Evolutionary conservation across 2,888 invertebrate genomes (phyloP).

Genomic region (Pollenia angustigena): DNA sequence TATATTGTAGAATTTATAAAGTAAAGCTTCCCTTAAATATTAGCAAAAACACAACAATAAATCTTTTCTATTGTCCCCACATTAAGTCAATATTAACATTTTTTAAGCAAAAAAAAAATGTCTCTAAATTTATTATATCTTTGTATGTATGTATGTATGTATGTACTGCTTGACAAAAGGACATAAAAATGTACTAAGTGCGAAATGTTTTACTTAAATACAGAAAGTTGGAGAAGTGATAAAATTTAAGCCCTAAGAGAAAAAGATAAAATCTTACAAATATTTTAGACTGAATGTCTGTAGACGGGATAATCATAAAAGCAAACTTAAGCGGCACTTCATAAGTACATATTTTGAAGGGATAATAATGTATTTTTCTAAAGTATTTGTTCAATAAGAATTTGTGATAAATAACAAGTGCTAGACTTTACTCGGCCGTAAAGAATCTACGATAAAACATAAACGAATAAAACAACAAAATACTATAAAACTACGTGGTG

Average conservation of each 20-base stretch:
- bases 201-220: too few species aligned
- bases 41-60: too few species aligned
- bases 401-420: not conserved
- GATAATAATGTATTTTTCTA: not conserved
- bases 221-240: not conserved
- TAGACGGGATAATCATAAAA: constrained; percentile 62
- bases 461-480: too few species aligned
- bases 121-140: not conserved
- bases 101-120: too few species aligned
- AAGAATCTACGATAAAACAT: not conserved
- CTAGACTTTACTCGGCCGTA: too few species aligned
- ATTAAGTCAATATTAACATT: too few species aligned
- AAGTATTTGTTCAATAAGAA: not conserved
- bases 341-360: constrained; percentile 40
- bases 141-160: too few species aligned
- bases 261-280: not conserved
- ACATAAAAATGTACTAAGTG: not conserved
- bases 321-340: constrained; percentile 37
- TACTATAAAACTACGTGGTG: too few species aligned
- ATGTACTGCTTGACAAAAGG: not conserved
- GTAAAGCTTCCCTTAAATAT: too few species aligned
- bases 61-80: too few species aligned
- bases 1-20: too few species aligned
- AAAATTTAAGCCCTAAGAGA: constrained; percentile 10
- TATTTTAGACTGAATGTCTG: constrained; percentile 37